phyloP scores from a whole-genome alignment of 2,113 vertebrate genomes.

The Triplophysa rosa region DNA sequence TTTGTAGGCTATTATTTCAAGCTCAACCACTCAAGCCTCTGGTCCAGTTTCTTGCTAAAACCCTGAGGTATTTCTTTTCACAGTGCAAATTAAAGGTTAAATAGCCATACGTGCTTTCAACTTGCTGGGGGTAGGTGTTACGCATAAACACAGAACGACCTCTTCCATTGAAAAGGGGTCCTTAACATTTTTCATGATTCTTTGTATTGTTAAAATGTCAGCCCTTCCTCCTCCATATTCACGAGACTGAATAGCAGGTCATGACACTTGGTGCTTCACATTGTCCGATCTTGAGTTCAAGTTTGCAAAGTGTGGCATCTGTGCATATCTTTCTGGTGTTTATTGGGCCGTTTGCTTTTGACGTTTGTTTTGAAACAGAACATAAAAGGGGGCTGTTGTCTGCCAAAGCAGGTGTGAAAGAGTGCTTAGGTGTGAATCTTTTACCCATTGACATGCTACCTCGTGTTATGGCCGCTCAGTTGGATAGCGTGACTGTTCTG shows the following conservation, averaged over 20 bases:
- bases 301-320: constrained; percentile 33
- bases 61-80: background rate
- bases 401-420: constrained; percentile 33
- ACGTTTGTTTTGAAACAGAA: background rate
- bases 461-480: background rate
- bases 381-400: background rate
- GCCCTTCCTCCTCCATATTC: constrained; percentile 26
- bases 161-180: constrained; percentile 1
- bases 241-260: background rate
- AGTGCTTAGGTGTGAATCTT: constrained; percentile 4
- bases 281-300: constrained; percentile 11
- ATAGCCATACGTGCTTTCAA: background rate
- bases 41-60: background rate
- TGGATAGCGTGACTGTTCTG: background rate
- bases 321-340: constrained; percentile 12
- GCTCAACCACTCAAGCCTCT: background rate
- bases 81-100: constrained; percentile 13
- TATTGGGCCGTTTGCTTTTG: background rate
- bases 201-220: constrained; percentile 13
- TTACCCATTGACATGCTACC: constrained; percentile 7
- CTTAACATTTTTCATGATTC: constrained; percentile 22
- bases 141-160: constrained; percentile 9
- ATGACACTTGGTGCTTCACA: constrained; percentile 8
- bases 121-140: background rate
- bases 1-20: background rate